Conservation (phyloP, 2,797 vertebrate genomes). For the Acanthurus leucopareius region DNA sequence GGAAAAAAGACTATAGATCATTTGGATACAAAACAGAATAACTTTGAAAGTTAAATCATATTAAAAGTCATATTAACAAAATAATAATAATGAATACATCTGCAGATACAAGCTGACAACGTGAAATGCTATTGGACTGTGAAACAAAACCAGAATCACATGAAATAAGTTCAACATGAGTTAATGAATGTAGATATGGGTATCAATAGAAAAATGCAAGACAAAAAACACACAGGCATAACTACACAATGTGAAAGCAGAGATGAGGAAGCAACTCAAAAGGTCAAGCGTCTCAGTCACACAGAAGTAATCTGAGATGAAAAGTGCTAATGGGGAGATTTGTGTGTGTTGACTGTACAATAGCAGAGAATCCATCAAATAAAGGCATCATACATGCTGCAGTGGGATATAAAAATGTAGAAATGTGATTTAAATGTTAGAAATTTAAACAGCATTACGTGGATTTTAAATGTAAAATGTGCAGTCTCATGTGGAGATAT, state of each 20-base stretch:
- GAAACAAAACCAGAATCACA: background rate
- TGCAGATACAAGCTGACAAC: background rate
- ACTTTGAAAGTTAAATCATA: background rate
- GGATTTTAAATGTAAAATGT: background rate
- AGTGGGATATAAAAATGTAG: background rate
- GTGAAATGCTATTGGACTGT: background rate
- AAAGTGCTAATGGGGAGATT: conserved; percentile 11
- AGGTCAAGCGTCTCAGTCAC: conserved; percentile 42
- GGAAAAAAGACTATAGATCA: background rate
- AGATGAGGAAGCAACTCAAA: conserved; percentile 17
- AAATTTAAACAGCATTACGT: background rate
- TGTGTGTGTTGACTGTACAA: conserved; percentile 4
- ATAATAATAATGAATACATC: background rate
- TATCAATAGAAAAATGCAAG: conserved; percentile 6
- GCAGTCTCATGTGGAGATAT: no score
- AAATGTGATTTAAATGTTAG: background rate
- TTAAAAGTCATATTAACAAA: background rate
- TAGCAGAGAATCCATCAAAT: conserved; percentile 9
- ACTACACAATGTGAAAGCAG: conserved; percentile 42
- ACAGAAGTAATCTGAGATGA: conserved; percentile 51
- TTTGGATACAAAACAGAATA: background rate
- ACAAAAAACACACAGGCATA: conserved; percentile 4
- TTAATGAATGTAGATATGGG: background rate
- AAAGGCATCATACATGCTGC: background rate
- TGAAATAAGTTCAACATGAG: background rate